Conservation (phyloP, 2,888 invertebrate genomes). For the Mesorhabditis belari region DNA sequence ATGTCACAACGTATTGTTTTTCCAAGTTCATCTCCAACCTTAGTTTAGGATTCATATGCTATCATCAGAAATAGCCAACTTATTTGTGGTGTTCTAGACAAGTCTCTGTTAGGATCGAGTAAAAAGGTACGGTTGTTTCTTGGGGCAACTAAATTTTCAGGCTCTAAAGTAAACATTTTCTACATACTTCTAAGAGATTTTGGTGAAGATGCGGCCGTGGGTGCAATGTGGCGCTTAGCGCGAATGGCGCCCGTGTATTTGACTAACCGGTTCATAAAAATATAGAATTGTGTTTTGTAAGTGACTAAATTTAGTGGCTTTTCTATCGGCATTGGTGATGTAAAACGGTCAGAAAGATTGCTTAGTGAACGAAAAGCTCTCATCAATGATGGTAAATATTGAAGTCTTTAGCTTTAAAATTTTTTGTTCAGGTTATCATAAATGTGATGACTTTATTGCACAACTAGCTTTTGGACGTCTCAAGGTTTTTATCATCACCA, state of each 20-base stretch:
- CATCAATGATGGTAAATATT: slow-evolving; percentile 17
- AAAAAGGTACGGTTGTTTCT: no score
- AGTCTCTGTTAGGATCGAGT: slow-evolving; percentile 84
- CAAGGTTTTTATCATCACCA: no score
- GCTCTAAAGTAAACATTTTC: slow-evolving; percentile 90
- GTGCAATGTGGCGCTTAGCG: slow-evolving; percentile 84
- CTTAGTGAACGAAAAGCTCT: slow-evolving; percentile 72
- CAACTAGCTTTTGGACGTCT: slow-evolving; percentile 79
- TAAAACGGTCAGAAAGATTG: slow-evolving; percentile 76
- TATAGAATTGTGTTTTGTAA: slow-evolving; percentile 37
- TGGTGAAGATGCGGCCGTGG: slow-evolving; percentile 65
- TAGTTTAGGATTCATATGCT: slow-evolving; percentile 71
- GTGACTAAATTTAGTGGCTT: slow-evolving; percentile 56
- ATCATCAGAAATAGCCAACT: slow-evolving; percentile 87
- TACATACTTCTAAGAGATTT: slow-evolving; percentile 73
- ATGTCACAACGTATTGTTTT: slow-evolving; percentile 29
- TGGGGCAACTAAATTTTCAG: no score
- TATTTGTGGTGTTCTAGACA: slow-evolving; percentile 88
- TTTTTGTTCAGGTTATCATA: slow-evolving; percentile 70
- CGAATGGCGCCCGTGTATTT: slow-evolving; percentile 71
- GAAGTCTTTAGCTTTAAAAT: no score
- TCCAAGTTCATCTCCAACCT: no score
- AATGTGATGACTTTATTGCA: slow-evolving; percentile 81
- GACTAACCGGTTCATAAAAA: no score
- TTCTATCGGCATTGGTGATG: slow-evolving; percentile 64